Evolutionary conservation across 2,113 vertebrate species (phyloP), one percentile per base, ranked within the genome.

Genomic region (Percina caprodes): DNA sequence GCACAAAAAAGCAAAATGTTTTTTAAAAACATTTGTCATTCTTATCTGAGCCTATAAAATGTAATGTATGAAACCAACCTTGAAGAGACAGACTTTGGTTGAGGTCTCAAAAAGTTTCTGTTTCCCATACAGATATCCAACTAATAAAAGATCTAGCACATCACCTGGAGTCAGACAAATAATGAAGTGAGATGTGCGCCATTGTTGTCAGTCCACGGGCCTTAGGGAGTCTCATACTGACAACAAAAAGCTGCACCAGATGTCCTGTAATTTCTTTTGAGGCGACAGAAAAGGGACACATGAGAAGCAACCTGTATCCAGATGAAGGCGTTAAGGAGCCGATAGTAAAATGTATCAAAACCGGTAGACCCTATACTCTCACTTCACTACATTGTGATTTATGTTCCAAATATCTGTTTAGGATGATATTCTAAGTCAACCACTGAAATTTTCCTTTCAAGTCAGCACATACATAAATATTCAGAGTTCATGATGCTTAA

Each of bases 171-270:
- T 61, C 74, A 75, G 84, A 80, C 51, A 46, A 81, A 52, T 79
- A 80, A 81, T 84, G 65, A 80, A 84, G 58, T 46, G 67, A 84
- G 79, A 79, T 16, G 65, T 80, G 63, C 16, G 3, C 62, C n/a
- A 75, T 60, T 19, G 52, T 60, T 88, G 86, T 80, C 85, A 86
- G 71, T 77, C 80, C 42, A 15, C 79, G 60, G 73, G 82, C 88
- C 79, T 80, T n/a, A 7, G 73, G 83, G 86, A 84, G 42, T 21
- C 55, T 78, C 45, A 45, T 14, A 19, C 24, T 85, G 71, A 83
- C 79, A 86, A 68, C 48, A 67, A 35, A 82, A 77, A 61, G 65
- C 84, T 71, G 63, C 54, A 6, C 79, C 85, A 86, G 83, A 91
- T 85, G 81, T 78, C 59, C 51, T 48, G 51, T 83, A 79, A 82